Percentiles rank a stretch among this genome's conserved stretches.
These are phyloP conservation scores for Coecobrya sp. DNA, from an alignment of 2,888 invertebrate species.

Conservation along the genomic window DNA sequence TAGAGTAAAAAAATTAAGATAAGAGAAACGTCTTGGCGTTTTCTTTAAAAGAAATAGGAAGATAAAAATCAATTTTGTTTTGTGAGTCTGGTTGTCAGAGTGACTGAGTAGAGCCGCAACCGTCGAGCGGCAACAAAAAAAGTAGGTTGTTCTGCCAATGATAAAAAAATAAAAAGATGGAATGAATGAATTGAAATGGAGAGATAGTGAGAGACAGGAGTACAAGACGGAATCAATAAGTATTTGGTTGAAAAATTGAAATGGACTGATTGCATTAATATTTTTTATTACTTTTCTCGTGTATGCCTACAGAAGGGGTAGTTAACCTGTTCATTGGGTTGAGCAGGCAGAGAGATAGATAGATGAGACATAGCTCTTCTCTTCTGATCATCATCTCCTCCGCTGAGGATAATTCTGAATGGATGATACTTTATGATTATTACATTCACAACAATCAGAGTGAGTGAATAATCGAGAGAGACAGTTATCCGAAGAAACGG, in stretches of 20 bases:
- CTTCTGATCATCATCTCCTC: background rate
- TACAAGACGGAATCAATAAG: slow-evolving; percentile 12
- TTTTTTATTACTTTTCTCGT: background rate
- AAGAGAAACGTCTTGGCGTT: background rate
- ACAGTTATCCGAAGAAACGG: background rate
- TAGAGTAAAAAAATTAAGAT: background rate
- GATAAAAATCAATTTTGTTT: background rate
- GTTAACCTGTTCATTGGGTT: background rate
- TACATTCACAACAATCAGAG: slow-evolving; percentile 11
- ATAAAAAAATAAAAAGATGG: background rate
- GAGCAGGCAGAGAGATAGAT: background rate
- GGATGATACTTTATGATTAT: slow-evolving; percentile 73
- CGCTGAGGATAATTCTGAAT: slow-evolving; percentile 38
- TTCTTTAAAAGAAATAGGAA: background rate
- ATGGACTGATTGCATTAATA: slow-evolving; percentile 22
- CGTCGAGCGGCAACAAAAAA: too few relatives aligned
- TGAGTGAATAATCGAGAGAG: background rate
- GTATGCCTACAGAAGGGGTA: background rate
- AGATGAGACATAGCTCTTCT: background rate
- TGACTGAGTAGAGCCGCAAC: too few relatives aligned
- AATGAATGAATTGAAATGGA: slow-evolving; percentile 25
- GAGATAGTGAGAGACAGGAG: background rate
- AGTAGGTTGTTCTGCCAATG: background rate
- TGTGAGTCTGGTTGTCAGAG: background rate
- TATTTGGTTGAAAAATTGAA: slow-evolving; percentile 24